A percentile compares a stretch with the other conserved stretches of the same genome.
These are phyloP conservation scores for Neogale vison DNA, from an alignment of 2,113 vertebrate species.

Conservation along the genomic window DNA sequence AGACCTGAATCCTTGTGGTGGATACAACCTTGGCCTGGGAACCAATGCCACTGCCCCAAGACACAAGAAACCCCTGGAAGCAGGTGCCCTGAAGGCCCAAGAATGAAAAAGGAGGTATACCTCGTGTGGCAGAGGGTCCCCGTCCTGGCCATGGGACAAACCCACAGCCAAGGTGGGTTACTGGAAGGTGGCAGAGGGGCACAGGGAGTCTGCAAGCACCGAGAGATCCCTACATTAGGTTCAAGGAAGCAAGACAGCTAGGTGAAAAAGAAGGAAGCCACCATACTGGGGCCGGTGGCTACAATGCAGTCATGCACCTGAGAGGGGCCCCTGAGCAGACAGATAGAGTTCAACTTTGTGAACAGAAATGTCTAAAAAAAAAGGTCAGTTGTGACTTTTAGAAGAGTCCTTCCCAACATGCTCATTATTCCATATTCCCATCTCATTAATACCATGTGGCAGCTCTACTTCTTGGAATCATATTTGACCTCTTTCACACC, in stretches of 20 bases:
- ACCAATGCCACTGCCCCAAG: background rate
- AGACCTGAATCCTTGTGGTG: background rate
- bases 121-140: background rate
- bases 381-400: background rate
- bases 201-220: background rate
- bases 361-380: background rate
- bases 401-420: background rate
- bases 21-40: background rate
- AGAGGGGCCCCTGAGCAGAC: background rate
- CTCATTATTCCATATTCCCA: background rate
- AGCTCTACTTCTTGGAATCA: background rate
- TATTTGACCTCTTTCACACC: background rate
- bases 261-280: background rate
- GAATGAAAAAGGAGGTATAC: background rate
- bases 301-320: background rate
- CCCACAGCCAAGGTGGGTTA: background rate
- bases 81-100: background rate
- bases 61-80: background rate
- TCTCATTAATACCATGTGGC: fast-evolving
- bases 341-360: background rate
- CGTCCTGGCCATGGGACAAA: background rate
- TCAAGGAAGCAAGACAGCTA: background rate
- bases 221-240: background rate
- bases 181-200: background rate
- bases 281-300: background rate